Evolutionary conservation across 2,888 invertebrate species (phyloP), one percentile per base, ranked within the genome.

Genomic region (Sarcophaga caerulescens): DNA sequence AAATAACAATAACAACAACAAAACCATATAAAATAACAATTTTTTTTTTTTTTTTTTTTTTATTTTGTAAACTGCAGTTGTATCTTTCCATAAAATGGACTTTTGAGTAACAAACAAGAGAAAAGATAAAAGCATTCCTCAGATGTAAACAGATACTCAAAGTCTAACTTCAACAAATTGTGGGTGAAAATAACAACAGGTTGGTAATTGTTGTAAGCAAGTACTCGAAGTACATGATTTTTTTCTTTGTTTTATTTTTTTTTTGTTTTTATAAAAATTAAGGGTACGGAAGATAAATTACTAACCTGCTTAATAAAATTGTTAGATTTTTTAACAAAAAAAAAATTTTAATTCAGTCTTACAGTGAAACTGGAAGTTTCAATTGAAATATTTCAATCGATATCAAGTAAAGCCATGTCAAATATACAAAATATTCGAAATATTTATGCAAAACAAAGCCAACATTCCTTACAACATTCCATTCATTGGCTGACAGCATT

Each of bases 181-280:
- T 8, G 6, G 47, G 19, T 62, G 23, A 52, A 44, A 66, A 59
- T 25, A 69, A 63, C 73, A 74, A 74, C 83, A 78, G 78, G 83
- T 83, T 82, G 76, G 62, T 73, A 73, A 73, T 78, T 73, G 52
- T 62, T 68, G 21, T 2, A 35, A 35, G 35, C 14, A 82, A 52
- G 4, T 60, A 19, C 45, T 69, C 62, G 23, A 44, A 44, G 62
- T 63, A 25, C 17, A 63, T 23, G 63, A 52, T 52, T 52, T 52
- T 52, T 17, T 14, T 14, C 0, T 14, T 35, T 8, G 10, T 10
- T 35, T 35, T 35, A 17, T 52, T 0, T 4, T 5, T 4, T 14
- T 17, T 17, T 35, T 35, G 35, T 35, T 35, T 35, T 10, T 2
- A 35, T 35, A 35, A 14, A 52, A 52, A 52, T 52, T 52, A 52